Conservation (phyloP, 2,797 vertebrate genomes). For the Ctenosaura bakeri region DNA sequence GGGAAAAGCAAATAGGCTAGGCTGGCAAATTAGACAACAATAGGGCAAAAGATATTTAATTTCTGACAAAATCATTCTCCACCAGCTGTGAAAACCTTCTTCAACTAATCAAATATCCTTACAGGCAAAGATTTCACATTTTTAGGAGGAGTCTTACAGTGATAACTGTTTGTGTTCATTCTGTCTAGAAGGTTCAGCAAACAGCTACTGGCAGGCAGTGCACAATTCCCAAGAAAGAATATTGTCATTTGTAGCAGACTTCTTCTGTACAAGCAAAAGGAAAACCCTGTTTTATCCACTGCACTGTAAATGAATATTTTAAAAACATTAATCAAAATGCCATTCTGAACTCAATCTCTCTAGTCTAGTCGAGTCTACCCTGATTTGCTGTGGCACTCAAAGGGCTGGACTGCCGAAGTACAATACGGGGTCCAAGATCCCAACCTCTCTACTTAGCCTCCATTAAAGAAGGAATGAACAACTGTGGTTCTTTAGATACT, state of each 20-base stretch:
- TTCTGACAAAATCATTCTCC: slow-evolving; percentile 14
- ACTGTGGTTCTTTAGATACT: background rate
- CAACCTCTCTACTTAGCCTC: too few species aligned
- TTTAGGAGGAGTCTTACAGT: slow-evolving; percentile 35
- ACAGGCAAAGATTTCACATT: slow-evolving; percentile 13
- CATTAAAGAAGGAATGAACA: background rate
- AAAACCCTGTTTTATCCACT: background rate
- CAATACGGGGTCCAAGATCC: too few species aligned
- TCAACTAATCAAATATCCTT: slow-evolving; percentile 46
- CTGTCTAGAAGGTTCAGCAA: slow-evolving; percentile 32
- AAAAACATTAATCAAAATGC: slow-evolving; percentile 1
- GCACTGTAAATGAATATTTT: background rate
- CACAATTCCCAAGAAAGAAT: background rate
- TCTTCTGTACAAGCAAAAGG: background rate
- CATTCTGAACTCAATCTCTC: slow-evolving; percentile 1
- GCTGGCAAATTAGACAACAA: slow-evolving; percentile 18
- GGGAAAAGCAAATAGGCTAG: background rate
- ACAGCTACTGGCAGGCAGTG: background rate
- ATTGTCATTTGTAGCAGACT: slow-evolving; percentile 10
- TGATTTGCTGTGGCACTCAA: background rate
- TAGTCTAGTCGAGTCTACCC: background rate
- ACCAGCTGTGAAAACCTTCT: slow-evolving; percentile 1
- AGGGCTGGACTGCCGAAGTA: background rate
- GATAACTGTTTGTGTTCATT: background rate
- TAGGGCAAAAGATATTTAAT: slow-evolving; percentile 38